Evolutionary conservation across 1,140 invertebrate genomes (phyloP).

Genomic region (Lamellibrachia luymesi): DNA sequence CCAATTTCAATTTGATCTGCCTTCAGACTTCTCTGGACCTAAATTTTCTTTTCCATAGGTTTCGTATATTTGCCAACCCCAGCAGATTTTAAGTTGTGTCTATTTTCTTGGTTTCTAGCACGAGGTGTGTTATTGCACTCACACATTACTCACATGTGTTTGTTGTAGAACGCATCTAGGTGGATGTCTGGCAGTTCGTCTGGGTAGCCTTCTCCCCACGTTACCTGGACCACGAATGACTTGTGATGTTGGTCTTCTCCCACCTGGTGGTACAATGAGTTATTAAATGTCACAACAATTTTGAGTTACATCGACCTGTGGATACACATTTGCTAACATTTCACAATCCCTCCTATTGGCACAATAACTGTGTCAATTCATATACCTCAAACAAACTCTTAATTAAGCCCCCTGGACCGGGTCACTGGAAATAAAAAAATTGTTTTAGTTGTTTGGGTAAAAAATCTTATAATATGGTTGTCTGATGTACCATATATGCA

Average conservation of each 20-base stretch:
- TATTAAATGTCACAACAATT: not conserved
- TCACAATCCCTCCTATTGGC: no score
- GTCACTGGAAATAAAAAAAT: no score
- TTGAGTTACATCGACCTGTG: not conserved
- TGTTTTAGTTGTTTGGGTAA: no score
- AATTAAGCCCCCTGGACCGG: no score
- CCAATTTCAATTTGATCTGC: no score
- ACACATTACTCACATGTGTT: conserved; percentile 72
- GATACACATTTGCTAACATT: not conserved
- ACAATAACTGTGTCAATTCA: no score
- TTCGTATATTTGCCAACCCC: no score
- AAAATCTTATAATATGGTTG: no score
- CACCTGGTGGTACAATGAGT: conserved; percentile 64
- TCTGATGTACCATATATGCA: no score
- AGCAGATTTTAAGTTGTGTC: not conserved
- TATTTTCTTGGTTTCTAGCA: not conserved
- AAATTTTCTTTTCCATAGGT: no score
- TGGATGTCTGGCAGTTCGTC: conserved; percentile 77
- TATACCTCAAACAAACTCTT: no score
- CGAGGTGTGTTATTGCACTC: not conserved
- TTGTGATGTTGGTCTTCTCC: conserved; percentile 76
- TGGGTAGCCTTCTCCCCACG: conserved; percentile 83
- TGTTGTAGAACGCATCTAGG: conserved; percentile 91
- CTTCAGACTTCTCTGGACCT: no score
- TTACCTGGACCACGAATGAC: conserved; percentile 83